Percentiles rank a stretch among this genome's conserved stretches.
phyloP scores from a whole-genome alignment of 1,140 invertebrate species.

The Zaprionus capensis region DNA sequence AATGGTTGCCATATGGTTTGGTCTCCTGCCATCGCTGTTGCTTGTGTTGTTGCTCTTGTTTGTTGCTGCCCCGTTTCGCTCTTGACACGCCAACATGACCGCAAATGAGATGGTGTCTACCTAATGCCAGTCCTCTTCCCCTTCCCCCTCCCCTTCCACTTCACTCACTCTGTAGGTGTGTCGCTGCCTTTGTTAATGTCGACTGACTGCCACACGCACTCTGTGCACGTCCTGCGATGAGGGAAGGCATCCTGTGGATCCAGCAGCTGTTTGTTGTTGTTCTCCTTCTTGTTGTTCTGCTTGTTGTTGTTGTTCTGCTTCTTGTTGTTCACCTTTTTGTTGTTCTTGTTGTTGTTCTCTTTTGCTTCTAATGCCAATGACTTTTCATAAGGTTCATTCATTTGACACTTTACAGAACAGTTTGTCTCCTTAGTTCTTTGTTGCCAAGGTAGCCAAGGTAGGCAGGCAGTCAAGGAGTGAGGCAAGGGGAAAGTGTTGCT shows the following conservation, averaged over 20 bases:
- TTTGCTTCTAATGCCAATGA: conserved; percentile 58
- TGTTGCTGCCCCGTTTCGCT: conserved; percentile 52
- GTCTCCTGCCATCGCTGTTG: conserved; percentile 14
- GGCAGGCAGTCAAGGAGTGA: background rate
- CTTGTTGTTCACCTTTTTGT: background rate
- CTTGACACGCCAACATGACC: conserved; percentile 72
- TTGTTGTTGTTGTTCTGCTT: background rate
- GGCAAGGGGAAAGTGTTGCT: background rate
- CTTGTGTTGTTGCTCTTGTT: conserved; percentile 37
- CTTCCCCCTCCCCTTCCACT: too few species aligned
- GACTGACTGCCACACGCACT: conserved; percentile 59
- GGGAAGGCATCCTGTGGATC: conserved; percentile 1
- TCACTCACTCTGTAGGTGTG: conserved; percentile 22
- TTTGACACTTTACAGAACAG: conserved; percentile 64
- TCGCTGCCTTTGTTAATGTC: conserved; percentile 37
- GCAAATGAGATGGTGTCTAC: conserved; percentile 75
- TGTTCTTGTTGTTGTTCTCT: background rate
- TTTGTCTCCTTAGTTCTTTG: conserved; percentile 11
- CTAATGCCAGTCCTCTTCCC: background rate
- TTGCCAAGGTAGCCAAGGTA: conserved; percentile 22
- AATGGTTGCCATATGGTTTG: conserved; percentile 68
- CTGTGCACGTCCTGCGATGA: conserved; percentile 40
- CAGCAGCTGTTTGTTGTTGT: background rate
- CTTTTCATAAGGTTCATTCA: conserved; percentile 65
- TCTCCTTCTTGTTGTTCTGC: background rate